phyloP scores from a whole-genome alignment of 1,140 invertebrate genomes.

The Hycleus phaleratus region DNA sequence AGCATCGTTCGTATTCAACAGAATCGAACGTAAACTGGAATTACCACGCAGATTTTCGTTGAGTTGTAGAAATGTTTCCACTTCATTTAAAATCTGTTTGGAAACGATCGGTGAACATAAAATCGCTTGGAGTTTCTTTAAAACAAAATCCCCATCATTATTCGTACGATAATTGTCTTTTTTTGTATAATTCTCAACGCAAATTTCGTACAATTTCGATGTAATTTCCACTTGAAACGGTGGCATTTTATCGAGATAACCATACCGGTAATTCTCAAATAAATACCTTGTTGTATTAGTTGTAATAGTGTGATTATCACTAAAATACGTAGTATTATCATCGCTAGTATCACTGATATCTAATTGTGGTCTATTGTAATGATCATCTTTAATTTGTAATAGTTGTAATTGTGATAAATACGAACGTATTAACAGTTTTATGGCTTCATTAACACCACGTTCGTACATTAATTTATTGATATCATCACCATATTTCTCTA shows the following conservation, averaged over 20 bases:
- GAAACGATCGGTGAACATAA: constrained; percentile 35
- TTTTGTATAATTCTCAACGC: constrained; percentile 24
- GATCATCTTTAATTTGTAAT: constrained; percentile 27
- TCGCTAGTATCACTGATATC: too few relatives aligned
- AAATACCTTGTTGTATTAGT: constrained; percentile 37
- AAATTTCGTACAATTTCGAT: constrained; percentile 31
- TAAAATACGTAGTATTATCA: background rate
- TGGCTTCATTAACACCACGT: constrained; percentile 44
- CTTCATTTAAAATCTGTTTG: constrained; percentile 32
- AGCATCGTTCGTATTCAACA: constrained; percentile 31
- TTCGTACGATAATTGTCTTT: constrained; percentile 11
- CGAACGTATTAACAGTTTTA: constrained; percentile 49
- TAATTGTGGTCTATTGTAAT: constrained; percentile 7
- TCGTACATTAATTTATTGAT: constrained; percentile 39
- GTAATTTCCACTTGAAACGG: constrained; percentile 40
- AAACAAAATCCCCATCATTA: constrained; percentile 30
- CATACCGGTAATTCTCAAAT: constrained; percentile 42
- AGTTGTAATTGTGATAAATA: constrained; percentile 47
- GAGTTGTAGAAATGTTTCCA: constrained; percentile 31
- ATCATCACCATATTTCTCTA: constrained; percentile 36
- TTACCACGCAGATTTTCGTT: constrained; percentile 34
- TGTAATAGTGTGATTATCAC: constrained; percentile 1
- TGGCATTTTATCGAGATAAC: constrained; percentile 46
- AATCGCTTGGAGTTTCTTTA: constrained; percentile 38
- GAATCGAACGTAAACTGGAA: constrained; percentile 32